These are phyloP conservation scores for Drosophila longiperda DNA, from an alignment of 2,888 invertebrate genomes.

Conservation along the genomic window DNA sequence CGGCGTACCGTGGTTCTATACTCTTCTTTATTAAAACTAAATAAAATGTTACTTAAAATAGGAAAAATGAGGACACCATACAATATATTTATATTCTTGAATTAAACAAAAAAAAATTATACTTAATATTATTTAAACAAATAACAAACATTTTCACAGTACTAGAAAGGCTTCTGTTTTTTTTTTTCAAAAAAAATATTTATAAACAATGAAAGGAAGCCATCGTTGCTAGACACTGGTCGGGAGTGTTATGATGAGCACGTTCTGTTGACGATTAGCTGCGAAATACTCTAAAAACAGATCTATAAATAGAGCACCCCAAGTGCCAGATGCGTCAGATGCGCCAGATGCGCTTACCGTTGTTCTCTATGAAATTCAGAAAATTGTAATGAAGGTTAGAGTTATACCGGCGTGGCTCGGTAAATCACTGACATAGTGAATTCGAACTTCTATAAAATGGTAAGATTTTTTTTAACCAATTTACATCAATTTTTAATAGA, in stretches of 20 bases:
- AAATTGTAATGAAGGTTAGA: neutral
- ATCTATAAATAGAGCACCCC: too few species aligned
- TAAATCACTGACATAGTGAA: too few species aligned
- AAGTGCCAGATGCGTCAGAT: too few species aligned
- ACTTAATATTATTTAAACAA: neutral
- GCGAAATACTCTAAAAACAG: too few species aligned
- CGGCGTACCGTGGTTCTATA: neutral
- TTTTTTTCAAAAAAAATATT: neutral
- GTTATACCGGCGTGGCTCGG: too few species aligned
- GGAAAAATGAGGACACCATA: neutral
- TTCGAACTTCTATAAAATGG: too few species aligned
- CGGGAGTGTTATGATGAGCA: too few species aligned
- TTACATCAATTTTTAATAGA: too few species aligned
- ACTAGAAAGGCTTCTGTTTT: neutral
- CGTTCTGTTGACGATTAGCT: too few species aligned
- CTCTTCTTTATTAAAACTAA: neutral
- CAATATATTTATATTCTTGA: neutral
- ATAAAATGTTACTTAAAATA: neutral
- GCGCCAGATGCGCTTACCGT: too few species aligned
- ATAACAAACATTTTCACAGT: neutral
- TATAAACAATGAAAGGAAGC: neutral
- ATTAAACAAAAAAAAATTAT: neutral
- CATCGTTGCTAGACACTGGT: too few species aligned
- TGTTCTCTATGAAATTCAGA: neutral
- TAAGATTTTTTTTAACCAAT: too few species aligned